Percentiles rank a stretch among this genome's conserved stretches.
Conservation (phyloP, 1,140 invertebrate genomes). For the Ceratina japonica region DNA sequence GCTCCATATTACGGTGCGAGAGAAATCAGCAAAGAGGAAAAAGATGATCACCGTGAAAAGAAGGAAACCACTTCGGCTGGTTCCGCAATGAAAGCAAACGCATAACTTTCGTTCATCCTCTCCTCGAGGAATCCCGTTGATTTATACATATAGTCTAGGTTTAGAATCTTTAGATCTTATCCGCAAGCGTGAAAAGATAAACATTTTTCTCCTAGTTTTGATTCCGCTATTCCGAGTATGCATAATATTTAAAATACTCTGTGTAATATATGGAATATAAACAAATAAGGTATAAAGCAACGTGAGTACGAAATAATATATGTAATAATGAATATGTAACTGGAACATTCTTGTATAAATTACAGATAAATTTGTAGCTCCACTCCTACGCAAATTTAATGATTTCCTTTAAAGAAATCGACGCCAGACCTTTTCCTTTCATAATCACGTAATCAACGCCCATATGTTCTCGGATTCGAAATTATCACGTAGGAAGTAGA, state of each 20-base stretch:
- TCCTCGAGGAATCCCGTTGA: background rate
- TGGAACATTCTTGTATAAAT: conserved; percentile 31
- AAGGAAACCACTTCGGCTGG: conserved; percentile 14
- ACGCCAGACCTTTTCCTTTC: conserved; percentile 16
- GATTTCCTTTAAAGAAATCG: conserved; percentile 33
- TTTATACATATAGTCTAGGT: conserved; percentile 1
- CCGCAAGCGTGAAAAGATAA: background rate
- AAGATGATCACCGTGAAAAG: conserved; percentile 21
- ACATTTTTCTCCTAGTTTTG: background rate
- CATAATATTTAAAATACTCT: no score
- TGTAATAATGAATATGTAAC: background rate
- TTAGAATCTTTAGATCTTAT: conserved; percentile 44
- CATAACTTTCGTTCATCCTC: conserved; percentile 40
- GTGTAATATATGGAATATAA: no score
- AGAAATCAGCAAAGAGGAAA: conserved; percentile 20
- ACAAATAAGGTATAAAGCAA: no score
- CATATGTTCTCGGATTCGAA: conserved; percentile 26
- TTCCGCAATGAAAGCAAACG: conserved; percentile 44
- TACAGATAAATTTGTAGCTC: conserved; percentile 3
- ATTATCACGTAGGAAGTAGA: conserved; percentile 52
- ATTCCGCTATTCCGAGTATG: background rate
- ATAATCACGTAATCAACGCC: conserved; percentile 39
- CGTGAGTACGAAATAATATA: no score
- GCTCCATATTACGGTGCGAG: background rate
- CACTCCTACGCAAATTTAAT: conserved; percentile 46